Evolutionary conservation across 2,797 vertebrate genomes (phyloP).

Genomic region (Acipenser transmontanus): DNA sequence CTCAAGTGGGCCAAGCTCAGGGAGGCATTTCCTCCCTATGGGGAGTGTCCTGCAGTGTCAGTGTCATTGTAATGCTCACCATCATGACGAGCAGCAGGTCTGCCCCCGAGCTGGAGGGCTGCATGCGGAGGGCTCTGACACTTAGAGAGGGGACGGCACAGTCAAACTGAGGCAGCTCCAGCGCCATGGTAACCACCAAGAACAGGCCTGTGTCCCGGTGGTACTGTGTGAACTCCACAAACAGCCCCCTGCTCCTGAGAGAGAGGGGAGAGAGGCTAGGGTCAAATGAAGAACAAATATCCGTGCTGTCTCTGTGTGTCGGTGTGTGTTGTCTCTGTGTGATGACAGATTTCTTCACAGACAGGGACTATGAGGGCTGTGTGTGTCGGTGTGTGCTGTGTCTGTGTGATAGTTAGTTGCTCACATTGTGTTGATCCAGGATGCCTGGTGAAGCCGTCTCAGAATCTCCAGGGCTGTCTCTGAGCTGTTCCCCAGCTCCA

Average conservation of each 20-base stretch:
- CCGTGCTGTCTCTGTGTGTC: no score
- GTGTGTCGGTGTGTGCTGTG: no score
- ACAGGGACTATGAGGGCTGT: no score
- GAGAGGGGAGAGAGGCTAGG: neutral
- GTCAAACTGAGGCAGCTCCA: slow-evolving; percentile 31
- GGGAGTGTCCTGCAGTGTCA: neutral
- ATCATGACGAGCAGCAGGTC: slow-evolving; percentile 48
- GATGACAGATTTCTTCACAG: no score
- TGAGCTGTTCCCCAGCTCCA: slow-evolving; percentile 45
- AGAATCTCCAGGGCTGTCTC: slow-evolving; percentile 34
- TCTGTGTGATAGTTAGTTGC: slow-evolving; percentile 8
- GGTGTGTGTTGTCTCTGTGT: no score
- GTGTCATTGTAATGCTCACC: slow-evolving; percentile 37
- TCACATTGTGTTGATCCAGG: slow-evolving; percentile 42
- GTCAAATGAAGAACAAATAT: neutral
- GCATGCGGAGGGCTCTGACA: slow-evolving; percentile 50
- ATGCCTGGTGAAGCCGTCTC: slow-evolving; percentile 26
- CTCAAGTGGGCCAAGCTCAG: neutral
- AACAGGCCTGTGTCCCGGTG: slow-evolving; percentile 55
- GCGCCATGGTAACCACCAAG: slow-evolving; percentile 47
- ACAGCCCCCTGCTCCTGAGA: slow-evolving; percentile 43
- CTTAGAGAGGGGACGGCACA: slow-evolving; percentile 34
- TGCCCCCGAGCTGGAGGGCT: slow-evolving; percentile 33
- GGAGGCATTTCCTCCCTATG: neutral
- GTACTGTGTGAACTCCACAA: slow-evolving; percentile 62